phyloP scores from a whole-genome alignment of 2,113 vertebrate species.

The Thomomys bottae region DNA sequence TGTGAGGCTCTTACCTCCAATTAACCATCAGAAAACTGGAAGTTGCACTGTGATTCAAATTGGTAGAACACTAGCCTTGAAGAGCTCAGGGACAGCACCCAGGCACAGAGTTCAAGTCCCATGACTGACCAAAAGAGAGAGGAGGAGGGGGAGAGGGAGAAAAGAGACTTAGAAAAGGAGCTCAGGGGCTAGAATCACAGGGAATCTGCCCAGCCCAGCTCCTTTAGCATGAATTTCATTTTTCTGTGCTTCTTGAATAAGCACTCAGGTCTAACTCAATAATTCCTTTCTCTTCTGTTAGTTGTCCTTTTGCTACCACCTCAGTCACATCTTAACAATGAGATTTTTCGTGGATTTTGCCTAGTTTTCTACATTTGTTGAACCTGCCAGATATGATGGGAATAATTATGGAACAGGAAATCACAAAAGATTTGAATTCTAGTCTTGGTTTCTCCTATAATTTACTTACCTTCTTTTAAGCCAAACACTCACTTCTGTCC shows the following conservation, averaged over 20 bases:
- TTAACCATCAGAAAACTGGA: too few species aligned
- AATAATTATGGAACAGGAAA: conserved; percentile 1
- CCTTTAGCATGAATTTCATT: conserved; percentile 15
- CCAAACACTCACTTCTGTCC: not conserved
- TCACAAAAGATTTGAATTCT: conserved; percentile 42
- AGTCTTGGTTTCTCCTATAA: not conserved
- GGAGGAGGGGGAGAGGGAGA: too few species aligned
- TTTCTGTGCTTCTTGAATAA: conserved; percentile 35
- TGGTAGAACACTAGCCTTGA: too few species aligned
- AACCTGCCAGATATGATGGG: not conserved
- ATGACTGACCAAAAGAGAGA: too few species aligned
- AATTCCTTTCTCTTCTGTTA: conserved; percentile 37
- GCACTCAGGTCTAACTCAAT: not conserved
- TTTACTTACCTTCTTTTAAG: conserved; percentile 12
- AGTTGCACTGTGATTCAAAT: too few species aligned
- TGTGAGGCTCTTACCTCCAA: too few species aligned
- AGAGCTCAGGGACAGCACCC: too few species aligned
- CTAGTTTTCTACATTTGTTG: conserved; percentile 8
- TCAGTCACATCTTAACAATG: not conserved
- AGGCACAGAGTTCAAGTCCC: too few species aligned
- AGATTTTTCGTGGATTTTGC: conserved; percentile 43
- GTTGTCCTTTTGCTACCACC: too few species aligned
- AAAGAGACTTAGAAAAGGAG: conserved; percentile 23
- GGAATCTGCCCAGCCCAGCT: not conserved
- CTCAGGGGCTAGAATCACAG: not conserved